These are phyloP conservation scores for Adelosebastes latens DNA, from an alignment of 2,797 vertebrate genomes.

Conservation along the genomic window DNA sequence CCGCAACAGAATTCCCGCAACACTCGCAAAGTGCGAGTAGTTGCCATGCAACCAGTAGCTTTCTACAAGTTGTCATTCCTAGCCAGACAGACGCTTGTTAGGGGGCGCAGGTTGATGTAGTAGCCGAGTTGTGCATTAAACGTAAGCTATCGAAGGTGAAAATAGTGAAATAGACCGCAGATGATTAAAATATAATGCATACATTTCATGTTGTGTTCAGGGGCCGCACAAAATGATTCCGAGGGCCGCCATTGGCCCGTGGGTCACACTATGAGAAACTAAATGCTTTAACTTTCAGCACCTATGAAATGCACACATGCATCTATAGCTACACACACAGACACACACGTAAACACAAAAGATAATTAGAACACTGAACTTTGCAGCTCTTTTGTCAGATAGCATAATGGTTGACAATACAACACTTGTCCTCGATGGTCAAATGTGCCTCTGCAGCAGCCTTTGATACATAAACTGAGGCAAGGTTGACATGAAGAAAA, in stretches of 20 bases:
- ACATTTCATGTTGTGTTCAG: neutral
- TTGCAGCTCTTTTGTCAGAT: neutral
- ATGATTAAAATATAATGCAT: neutral
- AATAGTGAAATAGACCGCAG: fast-evolving
- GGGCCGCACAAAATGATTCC: neutral
- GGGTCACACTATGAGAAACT: neutral
- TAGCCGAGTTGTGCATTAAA: neutral
- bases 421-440: conserved; percentile 24
- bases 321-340: neutral
- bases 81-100: neutral
- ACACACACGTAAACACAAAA: neutral
- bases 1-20: neutral
- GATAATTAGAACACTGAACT: neutral
- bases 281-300: conserved; percentile 30
- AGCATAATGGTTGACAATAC: neutral
- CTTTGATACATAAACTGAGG: conserved; percentile 49
- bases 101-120: neutral
- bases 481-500: conserved; percentile 42
- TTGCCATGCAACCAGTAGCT: neutral
- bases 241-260: neutral
- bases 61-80: too few relatives aligned
- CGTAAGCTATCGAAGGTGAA: neutral
- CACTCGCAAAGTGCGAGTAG: neutral
- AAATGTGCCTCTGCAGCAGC: conserved; percentile 19
- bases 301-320: neutral